Conservation (phyloP, 2,888 invertebrate genomes). For the Liodrosophila aerea region DNA sequence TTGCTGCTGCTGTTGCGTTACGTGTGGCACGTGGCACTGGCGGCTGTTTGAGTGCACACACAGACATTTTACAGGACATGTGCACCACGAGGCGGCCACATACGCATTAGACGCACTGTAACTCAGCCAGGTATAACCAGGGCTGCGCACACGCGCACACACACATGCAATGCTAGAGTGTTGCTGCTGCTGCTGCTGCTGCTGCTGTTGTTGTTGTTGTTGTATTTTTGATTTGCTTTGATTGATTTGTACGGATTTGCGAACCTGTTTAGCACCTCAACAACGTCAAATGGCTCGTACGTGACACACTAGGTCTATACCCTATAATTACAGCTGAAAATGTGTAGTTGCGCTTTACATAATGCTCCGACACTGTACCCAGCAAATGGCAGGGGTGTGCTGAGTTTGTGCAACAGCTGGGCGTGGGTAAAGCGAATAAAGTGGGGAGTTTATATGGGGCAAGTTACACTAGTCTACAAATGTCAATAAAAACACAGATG, state of each 20-base stretch:
- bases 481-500: too few relatives aligned
- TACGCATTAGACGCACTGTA: conserved; percentile 44
- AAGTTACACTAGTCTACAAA: too few relatives aligned
- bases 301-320: not conserved
- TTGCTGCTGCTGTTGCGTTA: conserved; percentile 15
- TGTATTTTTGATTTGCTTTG: conserved; percentile 23
- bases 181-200: conserved; percentile 15
- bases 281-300: conserved; percentile 29
- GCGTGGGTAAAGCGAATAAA: too few relatives aligned
- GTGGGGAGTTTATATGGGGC: too few relatives aligned
- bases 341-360: too few relatives aligned
- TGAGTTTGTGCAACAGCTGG: too few relatives aligned
- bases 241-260: conserved; percentile 54
- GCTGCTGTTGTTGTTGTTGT: conserved; percentile 16
- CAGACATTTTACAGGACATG: conserved; percentile 80
- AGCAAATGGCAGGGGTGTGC: too few relatives aligned
- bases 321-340: not conserved
- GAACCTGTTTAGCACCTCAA: conserved; percentile 55
- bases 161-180: conserved; percentile 8
- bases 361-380: too few relatives aligned
- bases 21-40: conserved; percentile 39
- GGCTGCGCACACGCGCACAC: not conserved
- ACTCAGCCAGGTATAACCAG: not conserved
- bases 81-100: conserved; percentile 28
- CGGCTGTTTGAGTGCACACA: conserved; percentile 78